Base-by-base conservation (phyloP, 2,888 invertebrate genomes). In the Notodonta ziczac region DNA sequence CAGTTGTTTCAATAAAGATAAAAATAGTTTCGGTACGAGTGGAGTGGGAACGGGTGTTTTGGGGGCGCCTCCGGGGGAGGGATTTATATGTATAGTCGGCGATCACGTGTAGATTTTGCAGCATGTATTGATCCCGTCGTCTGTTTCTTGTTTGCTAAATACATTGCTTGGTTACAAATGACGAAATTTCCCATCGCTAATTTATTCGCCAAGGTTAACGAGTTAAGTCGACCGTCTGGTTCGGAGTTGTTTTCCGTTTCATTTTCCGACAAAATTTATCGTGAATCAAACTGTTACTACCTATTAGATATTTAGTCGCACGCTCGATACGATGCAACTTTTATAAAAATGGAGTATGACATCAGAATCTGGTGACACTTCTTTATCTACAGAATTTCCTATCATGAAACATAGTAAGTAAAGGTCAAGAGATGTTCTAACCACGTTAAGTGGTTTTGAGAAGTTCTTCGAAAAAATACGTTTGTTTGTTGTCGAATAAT, bases 51-150 rank as follows among this genome's bases (percentile, higher is more conserved):
- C 82, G 88, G 89, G 91, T 87, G 89, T 87, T 88, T 83, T 82
- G 86, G 87, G 89, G 90, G 89, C 83, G 86, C 84, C 83, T 83
- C 82, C 87, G 88, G 84, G 84, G 87, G 90, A 86, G 90, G 89
- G 88, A 88, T 91, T 89, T 92, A 90, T 91, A 90, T 81, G 78
- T 81, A 78, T 91, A 92, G 93, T 92, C 90, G 90, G 89, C 89
- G 92, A 92, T 91, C 91, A 92, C 91, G 92, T 93, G 91, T 92
- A 91, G 89, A 91, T 91, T 93, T 93, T 93, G 92, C 91, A 91
- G 91, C 88, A 61, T 84, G 91, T 93, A 93, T 92, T 92, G 93
- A 93, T 92, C 90, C 89, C 67, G 72, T 70, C 74, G 69, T 67
- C 66, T 73, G 73, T 76, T 75, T 82, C 80, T 84, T 85, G 81